Conservation (phyloP, 2,797 vertebrate species). For the Hybognathus amarus region DNA sequence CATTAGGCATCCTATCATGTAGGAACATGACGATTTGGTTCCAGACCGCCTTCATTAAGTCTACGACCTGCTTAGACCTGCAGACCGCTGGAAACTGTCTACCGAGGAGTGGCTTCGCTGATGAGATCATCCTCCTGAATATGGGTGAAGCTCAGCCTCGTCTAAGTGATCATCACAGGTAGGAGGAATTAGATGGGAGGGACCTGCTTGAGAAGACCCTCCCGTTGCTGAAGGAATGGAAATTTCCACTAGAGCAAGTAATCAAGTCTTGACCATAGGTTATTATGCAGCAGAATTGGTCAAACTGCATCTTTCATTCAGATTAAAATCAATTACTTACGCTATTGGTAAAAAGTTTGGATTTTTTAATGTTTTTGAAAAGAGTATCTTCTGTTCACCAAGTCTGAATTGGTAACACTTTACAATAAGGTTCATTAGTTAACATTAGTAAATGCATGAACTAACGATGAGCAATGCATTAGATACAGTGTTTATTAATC, state of each 20-base stretch:
- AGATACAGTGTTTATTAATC: too few species aligned
- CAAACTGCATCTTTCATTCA: slow-evolving; percentile 8
- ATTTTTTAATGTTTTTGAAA: not conserved
- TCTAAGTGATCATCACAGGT: slow-evolving; percentile 70
- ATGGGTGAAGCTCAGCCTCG: slow-evolving; percentile 7
- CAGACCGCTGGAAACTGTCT: slow-evolving; percentile 2
- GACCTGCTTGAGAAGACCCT: slow-evolving; percentile 67
- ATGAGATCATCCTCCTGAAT: slow-evolving; percentile 26
- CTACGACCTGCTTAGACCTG: slow-evolving; percentile 51
- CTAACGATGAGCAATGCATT: too few species aligned
- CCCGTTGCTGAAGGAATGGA: slow-evolving; percentile 75
- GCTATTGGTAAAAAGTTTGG: too few species aligned
- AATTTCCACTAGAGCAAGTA: slow-evolving; percentile 78
- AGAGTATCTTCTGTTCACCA: not conserved
- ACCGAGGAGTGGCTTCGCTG: slow-evolving; percentile 36
- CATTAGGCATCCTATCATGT: slow-evolving; percentile 22
- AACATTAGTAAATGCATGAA: too few species aligned
- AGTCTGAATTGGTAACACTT: too few species aligned
- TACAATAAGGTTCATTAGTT: too few species aligned
- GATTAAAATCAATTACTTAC: not conserved
- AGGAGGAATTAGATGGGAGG: slow-evolving; percentile 72
- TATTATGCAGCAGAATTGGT: not conserved
- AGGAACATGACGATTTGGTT: slow-evolving; percentile 40
- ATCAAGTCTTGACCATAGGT: not conserved
- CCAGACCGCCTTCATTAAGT: slow-evolving; percentile 7